A percentile compares a stretch with the other conserved stretches of the same genome.
These are phyloP conservation scores for Lordiphosa mommai DNA, from an alignment of 1,140 invertebrate species.

Conservation along the genomic window DNA sequence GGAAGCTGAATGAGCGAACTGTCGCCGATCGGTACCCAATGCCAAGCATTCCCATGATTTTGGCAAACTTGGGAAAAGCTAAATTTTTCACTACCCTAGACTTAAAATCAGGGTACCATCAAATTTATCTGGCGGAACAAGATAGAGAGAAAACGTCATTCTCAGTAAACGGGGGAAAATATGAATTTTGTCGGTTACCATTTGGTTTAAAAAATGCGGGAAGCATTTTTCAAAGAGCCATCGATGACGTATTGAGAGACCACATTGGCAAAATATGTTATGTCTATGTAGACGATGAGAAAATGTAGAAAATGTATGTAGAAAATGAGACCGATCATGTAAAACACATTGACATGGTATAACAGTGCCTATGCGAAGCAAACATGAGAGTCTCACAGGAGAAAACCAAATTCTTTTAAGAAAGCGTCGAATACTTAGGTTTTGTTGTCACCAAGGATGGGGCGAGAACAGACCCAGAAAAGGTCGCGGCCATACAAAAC, in stretches of 20 bases:
- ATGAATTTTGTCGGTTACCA: background rate
- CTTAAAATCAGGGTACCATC: background rate
- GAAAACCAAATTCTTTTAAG: conserved; percentile 4
- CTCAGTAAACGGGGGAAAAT: background rate
- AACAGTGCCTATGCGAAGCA: background rate
- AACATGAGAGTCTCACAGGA: conserved; percentile 1
- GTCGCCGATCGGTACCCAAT: no score
- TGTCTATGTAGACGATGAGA: conserved; percentile 32
- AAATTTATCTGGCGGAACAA: conserved; percentile 4
- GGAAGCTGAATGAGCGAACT: no score
- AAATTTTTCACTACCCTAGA: background rate
- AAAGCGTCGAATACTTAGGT: conserved; percentile 8
- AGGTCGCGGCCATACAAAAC: no score
- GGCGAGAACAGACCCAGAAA: no score
- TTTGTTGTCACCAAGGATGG: conserved; percentile 6
- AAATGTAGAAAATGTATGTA: conserved; percentile 7
- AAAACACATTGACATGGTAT: conserved; percentile 14
- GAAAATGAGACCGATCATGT: conserved; percentile 11
- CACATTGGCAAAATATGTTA: conserved; percentile 22
- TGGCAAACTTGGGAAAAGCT: conserved; percentile 1
- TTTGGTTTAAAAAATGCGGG: background rate
- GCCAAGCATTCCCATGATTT: no score
- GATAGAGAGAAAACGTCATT: background rate
- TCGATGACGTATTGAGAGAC: conserved; percentile 18
- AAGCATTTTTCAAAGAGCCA: conserved; percentile 4